Percentiles rank a stretch among this genome's conserved stretches.
phyloP scores from a whole-genome alignment of 2,797 vertebrate species.

The Simalia tracyae region DNA sequence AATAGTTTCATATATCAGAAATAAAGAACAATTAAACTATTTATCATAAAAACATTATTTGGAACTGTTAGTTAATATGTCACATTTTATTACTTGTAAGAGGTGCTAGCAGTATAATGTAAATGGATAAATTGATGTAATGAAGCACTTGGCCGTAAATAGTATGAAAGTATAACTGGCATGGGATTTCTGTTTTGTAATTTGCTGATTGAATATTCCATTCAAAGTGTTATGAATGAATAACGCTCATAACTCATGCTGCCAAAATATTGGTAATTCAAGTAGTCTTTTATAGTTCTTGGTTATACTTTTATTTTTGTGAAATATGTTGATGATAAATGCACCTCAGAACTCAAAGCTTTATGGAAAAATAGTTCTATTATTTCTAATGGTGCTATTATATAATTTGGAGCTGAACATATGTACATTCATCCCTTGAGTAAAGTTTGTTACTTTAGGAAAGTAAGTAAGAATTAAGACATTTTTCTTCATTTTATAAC shows the following conservation, averaged over 20 bases:
- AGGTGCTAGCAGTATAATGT: background rate
- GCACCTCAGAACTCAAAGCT: background rate
- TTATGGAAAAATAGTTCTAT: background rate
- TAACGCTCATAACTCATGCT: background rate
- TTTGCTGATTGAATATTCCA: background rate
- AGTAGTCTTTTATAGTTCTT: background rate
- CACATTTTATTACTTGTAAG: constrained; percentile 4
- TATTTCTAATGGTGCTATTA: constrained; percentile 8
- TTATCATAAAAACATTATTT: background rate
- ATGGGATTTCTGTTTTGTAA: background rate
- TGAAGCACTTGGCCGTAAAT: background rate
- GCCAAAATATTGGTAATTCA: constrained; percentile 1
- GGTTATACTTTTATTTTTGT: background rate
- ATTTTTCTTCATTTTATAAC: background rate
- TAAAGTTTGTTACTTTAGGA: background rate
- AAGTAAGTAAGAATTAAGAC: background rate
- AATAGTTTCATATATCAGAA: background rate
- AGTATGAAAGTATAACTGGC: background rate
- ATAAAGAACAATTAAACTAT: background rate
- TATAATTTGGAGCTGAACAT: background rate
- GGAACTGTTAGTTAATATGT: background rate
- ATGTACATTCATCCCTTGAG: background rate
- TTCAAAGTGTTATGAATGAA: background rate
- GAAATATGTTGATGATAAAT: background rate
- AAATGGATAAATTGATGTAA: background rate